Evolutionary conservation across 2,113 vertebrate genomes (phyloP), one percentile per base, ranked within the genome.

Genomic region (cat (Felis catus)): DNA sequence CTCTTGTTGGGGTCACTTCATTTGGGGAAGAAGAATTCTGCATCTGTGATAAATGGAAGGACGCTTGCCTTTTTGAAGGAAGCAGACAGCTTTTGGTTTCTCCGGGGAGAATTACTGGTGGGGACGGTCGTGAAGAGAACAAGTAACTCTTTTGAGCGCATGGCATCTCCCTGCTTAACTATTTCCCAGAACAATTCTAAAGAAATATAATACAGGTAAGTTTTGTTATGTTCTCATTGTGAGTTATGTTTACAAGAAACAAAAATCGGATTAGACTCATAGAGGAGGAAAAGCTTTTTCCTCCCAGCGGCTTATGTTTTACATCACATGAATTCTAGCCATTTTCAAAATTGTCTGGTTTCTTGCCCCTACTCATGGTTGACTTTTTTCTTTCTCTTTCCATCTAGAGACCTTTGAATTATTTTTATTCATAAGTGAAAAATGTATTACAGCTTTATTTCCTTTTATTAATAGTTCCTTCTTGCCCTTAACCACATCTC

Each of bases 361-460:
- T 84, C 81, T 96, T 97, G 25, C 86, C 39, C 91, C 85, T 63
- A 58, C 81, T 97, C 91, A 87, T 53, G 51, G 89, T 65, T 96
- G 65, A 45, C 68, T 96, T 98, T 95, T 91, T 66, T 14, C 16
- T 48, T 0, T 92, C 39, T 94, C 97, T 98, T 92, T 39, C 89
- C 87, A 97, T 93, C 88, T 83, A 91, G n/a, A 96, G 92, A 92
- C 68, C 73, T 95, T 91, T 91, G 89, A 73, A 73, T 70, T 97
- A 95, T 98, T 98, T 98, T n/a, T 98, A 97, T 97, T 29, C 97
- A 70, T 91, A 97, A 98, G 88, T 94, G 58, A 94, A 98, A 97
- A 73, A 93, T 98, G 89, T 97, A 41, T 65, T 97, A 94, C 94
- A 95, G 96, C 87, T 97, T 91, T 91, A 96, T 95, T 51, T 96